phyloP scores from a whole-genome alignment of 2,113 vertebrate genomes.

The Cyphomyrus plagiostoma region DNA sequence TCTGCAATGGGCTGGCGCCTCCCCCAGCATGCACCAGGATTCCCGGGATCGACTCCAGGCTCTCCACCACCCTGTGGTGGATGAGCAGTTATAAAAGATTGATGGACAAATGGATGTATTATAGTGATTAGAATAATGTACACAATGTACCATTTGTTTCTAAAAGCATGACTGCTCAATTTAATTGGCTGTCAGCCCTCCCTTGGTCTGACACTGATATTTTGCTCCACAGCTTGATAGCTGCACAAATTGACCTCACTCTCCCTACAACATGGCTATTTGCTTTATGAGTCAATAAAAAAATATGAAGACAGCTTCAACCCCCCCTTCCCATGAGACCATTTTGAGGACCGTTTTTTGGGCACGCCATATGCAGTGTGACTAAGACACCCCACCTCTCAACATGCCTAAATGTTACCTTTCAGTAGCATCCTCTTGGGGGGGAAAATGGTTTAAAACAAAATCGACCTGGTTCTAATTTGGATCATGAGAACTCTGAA shows the following conservation, averaged over 20 bases:
- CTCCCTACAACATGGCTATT: background rate
- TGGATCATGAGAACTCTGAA: conserved; percentile 60
- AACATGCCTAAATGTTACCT: background rate
- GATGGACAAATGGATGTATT: background rate
- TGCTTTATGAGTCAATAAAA: background rate
- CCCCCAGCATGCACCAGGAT: background rate
- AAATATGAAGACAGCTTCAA: background rate
- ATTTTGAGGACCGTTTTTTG: background rate
- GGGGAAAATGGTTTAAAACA: conserved; percentile 40
- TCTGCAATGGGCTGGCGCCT: background rate
- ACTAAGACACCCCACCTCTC: background rate
- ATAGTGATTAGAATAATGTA: background rate
- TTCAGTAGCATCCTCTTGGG: background rate
- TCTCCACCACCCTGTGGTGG: background rate
- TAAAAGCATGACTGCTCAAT: background rate
- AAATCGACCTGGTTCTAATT: conserved; percentile 52
- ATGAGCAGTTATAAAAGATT: background rate
- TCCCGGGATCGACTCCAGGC: background rate
- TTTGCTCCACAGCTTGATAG: background rate
- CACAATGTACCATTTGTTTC: background rate
- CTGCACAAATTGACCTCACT: background rate
- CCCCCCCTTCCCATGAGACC: background rate
- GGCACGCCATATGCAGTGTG: background rate
- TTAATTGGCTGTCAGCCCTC: background rate
- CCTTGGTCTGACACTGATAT: background rate